Conservation (phyloP, 2,113 vertebrate genomes). For the Peromyscus leucopus region DNA sequence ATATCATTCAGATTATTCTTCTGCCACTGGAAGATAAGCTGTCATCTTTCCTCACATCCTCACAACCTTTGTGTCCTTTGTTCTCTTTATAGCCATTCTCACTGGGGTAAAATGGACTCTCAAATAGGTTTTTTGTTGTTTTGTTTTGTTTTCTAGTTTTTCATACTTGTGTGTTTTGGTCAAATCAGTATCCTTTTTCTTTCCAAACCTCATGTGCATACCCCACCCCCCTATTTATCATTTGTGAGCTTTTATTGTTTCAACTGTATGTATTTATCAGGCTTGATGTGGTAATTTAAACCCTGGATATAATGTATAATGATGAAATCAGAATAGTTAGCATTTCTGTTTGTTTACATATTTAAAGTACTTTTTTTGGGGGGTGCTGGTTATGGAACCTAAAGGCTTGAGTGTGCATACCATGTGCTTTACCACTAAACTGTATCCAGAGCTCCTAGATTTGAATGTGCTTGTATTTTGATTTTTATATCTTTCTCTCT, state of each 20-base stretch:
- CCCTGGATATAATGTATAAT: not conserved
- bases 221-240: not conserved
- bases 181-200: not conserved
- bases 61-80: not conserved
- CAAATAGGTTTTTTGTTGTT: not conserved
- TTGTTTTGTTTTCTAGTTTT: not conserved
- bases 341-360: not conserved
- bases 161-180: not conserved
- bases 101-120: not conserved
- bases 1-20: not conserved
- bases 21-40: not conserved
- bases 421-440: not conserved
- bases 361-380: not conserved
- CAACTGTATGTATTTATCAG: not conserved
- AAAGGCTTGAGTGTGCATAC: not conserved
- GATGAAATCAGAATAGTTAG: not conserved
- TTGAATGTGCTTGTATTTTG: not conserved
- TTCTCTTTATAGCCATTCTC: not conserved
- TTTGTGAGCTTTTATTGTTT: not conserved
- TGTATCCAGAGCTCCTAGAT: not conserved
- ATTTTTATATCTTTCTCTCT: not conserved
- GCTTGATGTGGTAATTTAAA: not conserved
- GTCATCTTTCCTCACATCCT: not conserved
- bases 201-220: not conserved
- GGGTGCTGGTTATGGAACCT: not conserved